These are phyloP conservation scores for Dermatophagoides farinae DNA, from an alignment of 1,140 invertebrate species.

Conservation along the genomic window DNA sequence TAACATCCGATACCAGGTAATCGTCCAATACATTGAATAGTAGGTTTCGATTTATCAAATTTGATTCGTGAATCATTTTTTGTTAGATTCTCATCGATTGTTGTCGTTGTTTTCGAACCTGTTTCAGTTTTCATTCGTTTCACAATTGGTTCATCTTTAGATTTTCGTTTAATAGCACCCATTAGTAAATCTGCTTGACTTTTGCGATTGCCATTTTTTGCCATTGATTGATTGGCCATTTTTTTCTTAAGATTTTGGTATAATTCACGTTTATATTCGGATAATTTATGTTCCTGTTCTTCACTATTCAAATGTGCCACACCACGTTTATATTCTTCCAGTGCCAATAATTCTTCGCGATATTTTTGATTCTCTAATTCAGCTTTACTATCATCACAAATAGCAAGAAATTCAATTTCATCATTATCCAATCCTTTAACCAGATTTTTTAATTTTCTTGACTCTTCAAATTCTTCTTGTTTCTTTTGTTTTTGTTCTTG, in stretches of 20 bases:
- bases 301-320: slow-evolving; percentile 52
- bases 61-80: neutral
- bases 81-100: neutral
- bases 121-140: neutral
- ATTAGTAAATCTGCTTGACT: slow-evolving; percentile 5
- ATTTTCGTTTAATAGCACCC: neutral
- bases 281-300: slow-evolving; percentile 17
- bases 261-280: slow-evolving; percentile 14
- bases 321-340: slow-evolving; percentile 53
- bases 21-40: slow-evolving; percentile 15
- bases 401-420: slow-evolving; percentile 75
- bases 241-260: slow-evolving; percentile 6
- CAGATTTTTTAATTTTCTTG: slow-evolving; percentile 79
- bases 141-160: neutral
- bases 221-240: neutral
- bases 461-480: slow-evolving; percentile 81
- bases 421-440: slow-evolving; percentile 84
- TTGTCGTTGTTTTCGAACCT: neutral
- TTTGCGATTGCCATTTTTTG: neutral
- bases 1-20: slow-evolving; percentile 18
- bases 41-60: neutral
- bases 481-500: slow-evolving; percentile 76
- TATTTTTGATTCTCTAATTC: slow-evolving; percentile 56
- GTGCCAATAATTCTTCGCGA: slow-evolving; percentile 51
- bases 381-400: slow-evolving; percentile 62